Evolutionary conservation across 2,888 invertebrate genomes (phyloP), one percentile per base, ranked within the genome.

Genomic region (Troides helena): DNA sequence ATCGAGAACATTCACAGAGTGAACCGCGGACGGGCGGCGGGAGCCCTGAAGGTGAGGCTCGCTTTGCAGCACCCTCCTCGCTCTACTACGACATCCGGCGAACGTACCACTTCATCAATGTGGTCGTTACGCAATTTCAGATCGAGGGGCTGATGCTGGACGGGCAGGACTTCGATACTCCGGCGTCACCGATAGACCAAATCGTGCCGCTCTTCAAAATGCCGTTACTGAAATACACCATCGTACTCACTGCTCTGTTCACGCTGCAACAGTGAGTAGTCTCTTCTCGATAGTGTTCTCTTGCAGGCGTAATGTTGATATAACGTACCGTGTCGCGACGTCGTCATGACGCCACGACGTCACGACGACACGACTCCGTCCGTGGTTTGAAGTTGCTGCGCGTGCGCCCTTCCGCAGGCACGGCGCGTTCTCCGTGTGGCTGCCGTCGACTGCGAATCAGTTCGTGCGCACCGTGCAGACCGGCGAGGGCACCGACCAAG

Each of bases 261-360:
- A 84, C 94, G 18, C 82, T 94, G 89, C 94, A 94, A 93, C 86
- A 94, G 95, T 94, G 93, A 86, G 59, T 53, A 53, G 53, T n/a
- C 53, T 17, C 53, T n/a, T 12, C 50, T 50, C n/a, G 17, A 18
- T 53, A 18, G n/a, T 17, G 1, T 53, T 39, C 10, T 8, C 7
- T 39, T 39, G 39, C 39, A 39, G 39, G 39, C 39, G 10, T 10
- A 6, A 8, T 39, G 39, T 10, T 39, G 10, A 10, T 7, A 10
- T 39, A 39, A 39, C 0, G 0, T 39, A 39, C 10, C 10, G 39
- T 1, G 39, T 8, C 39, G 39, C 39, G 39, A 10, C 39, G 39
- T 39, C 39, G 21, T 21, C 21, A 21, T 21, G 21, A 21, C 21
- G 21, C 4, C 25, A 25, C 25, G 25, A 30, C 30, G 30, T 30